Evolutionary conservation across 2,113 vertebrate genomes (phyloP), one percentile per base, ranked within the genome.

Genomic region (Amphiprion percula): DNA sequence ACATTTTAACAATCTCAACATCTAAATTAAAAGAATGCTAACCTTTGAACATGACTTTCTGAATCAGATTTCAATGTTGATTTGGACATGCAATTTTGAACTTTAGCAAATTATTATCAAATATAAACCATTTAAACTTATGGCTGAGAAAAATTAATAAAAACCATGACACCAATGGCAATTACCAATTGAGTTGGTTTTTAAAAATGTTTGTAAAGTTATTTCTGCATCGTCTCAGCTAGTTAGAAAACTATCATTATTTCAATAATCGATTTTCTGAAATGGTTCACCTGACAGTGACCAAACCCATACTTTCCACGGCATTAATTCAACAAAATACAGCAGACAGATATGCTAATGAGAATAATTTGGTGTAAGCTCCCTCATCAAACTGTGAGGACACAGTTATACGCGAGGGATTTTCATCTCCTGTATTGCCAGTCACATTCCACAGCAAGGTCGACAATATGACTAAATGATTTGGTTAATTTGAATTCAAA

Each of bases 401-500:
- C 47, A 46, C 54, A 11, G 54, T 58, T 67, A 54, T 69, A 63
- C 6, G 4, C 33, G 46, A 68, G 49, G 8, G 23, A 66, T 71
- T 77, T 78, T 9, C 46, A 47, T 74, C 17, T 74, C 23, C 74
- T 23, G 23, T 59, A n/a, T 65, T 83, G 49, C 60, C 74, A 78
- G 58, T 66, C 79, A 65, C 74, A 67, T 74, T 74, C 73, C 33
- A 67, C 17, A 82, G 46, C 68, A 74, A 80, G 73, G 74, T 70
- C 63, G 62, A 77, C 79, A 80, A 79, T 75, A 74, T 60, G 44
- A 87, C 80, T 80, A 87, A 85, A 85, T 87, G 68, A 80, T 88
- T 88, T 86, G 75, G 87, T 81, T 89, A 88, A 88, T 89, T 69
- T 68, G 68, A 84, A 91, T 88, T 88, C 83, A 91, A 92, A 84